phyloP scores from a whole-genome alignment of 2,888 invertebrate genomes.

The Choristoneura rosaceana region DNA sequence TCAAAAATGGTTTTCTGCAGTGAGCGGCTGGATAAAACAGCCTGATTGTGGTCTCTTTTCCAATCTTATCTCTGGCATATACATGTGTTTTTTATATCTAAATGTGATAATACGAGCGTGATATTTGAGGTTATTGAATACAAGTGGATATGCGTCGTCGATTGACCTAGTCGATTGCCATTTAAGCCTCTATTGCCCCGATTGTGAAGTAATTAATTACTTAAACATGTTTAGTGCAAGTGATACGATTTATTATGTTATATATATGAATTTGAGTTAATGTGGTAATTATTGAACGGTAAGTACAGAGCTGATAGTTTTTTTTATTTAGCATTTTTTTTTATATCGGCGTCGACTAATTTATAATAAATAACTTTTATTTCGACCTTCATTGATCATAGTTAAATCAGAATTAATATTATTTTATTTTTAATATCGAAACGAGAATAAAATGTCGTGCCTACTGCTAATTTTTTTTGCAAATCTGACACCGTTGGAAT shows the following conservation, averaged over 20 bases:
- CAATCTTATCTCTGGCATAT: constrained; percentile 17
- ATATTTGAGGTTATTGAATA: constrained; percentile 37
- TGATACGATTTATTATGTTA: background rate
- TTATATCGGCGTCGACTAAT: too few species aligned
- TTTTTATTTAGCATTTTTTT: background rate
- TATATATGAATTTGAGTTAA: background rate
- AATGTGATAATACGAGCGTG: constrained; percentile 4
- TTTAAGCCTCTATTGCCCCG: constrained; percentile 25
- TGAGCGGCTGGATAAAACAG: background rate
- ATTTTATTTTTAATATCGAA: background rate
- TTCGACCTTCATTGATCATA: too few species aligned
- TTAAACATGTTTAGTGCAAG: constrained; percentile 5
- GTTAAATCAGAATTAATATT: too few species aligned
- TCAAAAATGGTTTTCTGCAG: background rate
- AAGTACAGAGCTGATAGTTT: background rate
- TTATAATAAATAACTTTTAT: too few species aligned
- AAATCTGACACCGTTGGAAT: too few species aligned
- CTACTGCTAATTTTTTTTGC: too few species aligned
- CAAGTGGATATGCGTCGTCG: constrained; percentile 23
- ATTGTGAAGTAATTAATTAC: constrained; percentile 9
- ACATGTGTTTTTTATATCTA: constrained; percentile 16
- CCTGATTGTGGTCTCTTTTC: background rate
- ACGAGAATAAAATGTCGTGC: too few species aligned
- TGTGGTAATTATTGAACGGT: background rate
- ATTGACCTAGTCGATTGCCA: constrained; percentile 25